Conservation (phyloP, 2,888 invertebrate species). For the Serrognathus titanus region DNA sequence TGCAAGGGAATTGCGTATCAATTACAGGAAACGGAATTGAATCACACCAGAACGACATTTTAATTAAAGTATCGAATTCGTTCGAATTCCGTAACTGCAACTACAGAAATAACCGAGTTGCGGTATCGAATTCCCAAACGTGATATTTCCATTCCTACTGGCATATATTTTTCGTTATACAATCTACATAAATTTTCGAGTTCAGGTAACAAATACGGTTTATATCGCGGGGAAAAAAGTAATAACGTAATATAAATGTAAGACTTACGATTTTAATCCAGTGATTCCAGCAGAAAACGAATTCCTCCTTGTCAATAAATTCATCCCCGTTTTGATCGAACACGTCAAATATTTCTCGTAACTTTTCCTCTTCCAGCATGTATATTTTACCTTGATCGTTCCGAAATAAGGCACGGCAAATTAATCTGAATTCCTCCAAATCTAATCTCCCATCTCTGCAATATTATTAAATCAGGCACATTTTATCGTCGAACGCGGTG, state of each 20-base stretch:
- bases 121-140: too few relatives aligned
- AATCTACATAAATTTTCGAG: too few relatives aligned
- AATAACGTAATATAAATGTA: too few relatives aligned
- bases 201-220: too few relatives aligned
- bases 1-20: conserved; percentile 37
- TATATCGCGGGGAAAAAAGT: too few relatives aligned
- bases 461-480: conserved; percentile 11
- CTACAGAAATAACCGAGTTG: too few relatives aligned
- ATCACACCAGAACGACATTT: not conserved
- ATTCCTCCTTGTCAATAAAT: conserved; percentile 77
- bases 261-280: conserved; percentile 81
- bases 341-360: conserved; percentile 73
- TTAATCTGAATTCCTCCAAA: conserved; percentile 71
- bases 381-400: conserved; percentile 84
- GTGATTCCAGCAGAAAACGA: conserved; percentile 83
- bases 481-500: too few relatives aligned
- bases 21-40: not conserved
- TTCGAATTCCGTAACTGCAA: too few relatives aligned
- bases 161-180: too few relatives aligned
- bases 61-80: too few relatives aligned
- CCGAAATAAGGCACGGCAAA: conserved; percentile 82
- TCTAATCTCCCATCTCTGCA: conserved; percentile 74
- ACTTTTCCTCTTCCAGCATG: conserved; percentile 65
- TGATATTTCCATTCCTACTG: too few relatives aligned
- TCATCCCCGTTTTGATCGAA: conserved; percentile 78